A percentile compares a stretch with the other conserved stretches of the same genome.
Conservation (phyloP, 2,797 vertebrate genomes). For the Muscicapa comitata region DNA sequence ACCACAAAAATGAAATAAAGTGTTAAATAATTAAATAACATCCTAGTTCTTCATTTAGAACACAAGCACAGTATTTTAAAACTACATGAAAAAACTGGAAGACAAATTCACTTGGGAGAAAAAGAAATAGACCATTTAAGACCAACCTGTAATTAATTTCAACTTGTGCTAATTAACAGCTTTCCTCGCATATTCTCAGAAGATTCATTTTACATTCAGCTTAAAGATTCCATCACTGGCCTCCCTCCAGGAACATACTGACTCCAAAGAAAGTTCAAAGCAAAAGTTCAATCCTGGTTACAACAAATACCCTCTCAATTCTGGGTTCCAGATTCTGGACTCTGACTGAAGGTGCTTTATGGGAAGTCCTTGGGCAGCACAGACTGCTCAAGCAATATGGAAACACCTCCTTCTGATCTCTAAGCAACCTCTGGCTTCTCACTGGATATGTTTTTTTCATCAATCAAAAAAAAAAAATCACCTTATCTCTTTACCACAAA, state of each 20-base stretch:
- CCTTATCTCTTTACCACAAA: accelerated
- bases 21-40: neutral
- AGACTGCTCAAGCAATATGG: neutral
- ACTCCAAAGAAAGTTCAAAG: neutral
- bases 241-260: neutral
- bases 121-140: constrained; percentile 22
- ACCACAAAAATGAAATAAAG: neutral
- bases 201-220: neutral
- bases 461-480: neutral
- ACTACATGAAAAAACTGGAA: neutral
- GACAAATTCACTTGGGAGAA: constrained; percentile 4
- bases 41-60: neutral
- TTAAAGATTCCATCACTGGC: accelerated
- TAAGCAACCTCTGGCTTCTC: neutral
- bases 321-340: neutral
- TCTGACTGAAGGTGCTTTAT: neutral
- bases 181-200: constrained; percentile 14
- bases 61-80: neutral
- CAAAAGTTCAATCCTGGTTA: neutral
- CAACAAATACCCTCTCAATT: neutral
- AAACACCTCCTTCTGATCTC: neutral
- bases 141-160: constrained; percentile 58
- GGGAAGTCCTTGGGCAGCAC: neutral
- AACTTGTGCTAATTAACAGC: constrained; percentile 43
- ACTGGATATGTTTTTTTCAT: neutral